Conservation (phyloP, 2,888 invertebrate species). For the Chouioia cunea region DNA sequence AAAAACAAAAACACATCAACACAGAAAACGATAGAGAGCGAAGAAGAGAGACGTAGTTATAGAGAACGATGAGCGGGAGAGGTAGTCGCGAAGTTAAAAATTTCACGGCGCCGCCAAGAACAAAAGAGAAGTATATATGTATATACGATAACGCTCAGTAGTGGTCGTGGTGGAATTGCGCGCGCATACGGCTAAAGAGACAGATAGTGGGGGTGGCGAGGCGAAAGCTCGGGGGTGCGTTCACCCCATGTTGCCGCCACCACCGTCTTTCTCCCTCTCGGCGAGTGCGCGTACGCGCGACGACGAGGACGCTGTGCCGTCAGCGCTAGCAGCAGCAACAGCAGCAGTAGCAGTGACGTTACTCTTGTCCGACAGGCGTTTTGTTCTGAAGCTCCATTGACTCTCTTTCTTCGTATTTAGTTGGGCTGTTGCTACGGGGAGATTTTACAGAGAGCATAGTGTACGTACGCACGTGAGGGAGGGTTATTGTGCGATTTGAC, state of each 20-base stretch:
- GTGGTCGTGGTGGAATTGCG: not conserved
- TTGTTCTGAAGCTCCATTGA: too few relatives aligned
- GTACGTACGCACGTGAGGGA: not conserved
- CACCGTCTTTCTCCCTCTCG: constrained; percentile 4
- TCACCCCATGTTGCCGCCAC: constrained; percentile 14
- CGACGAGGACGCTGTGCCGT: constrained; percentile 23
- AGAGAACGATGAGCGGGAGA: not conserved
- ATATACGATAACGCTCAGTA: too few relatives aligned
- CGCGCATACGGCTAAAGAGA: not conserved
- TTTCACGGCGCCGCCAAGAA: too few relatives aligned
- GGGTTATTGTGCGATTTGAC: not conserved
- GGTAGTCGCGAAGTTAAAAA: not conserved
- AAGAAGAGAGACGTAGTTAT: not conserved
- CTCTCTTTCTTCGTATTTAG: too few relatives aligned
- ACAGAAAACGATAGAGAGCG: not conserved
- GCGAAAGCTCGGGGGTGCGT: constrained; percentile 15
- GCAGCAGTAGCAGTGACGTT: not conserved
- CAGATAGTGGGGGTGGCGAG: not conserved
- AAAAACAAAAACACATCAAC: not conserved
- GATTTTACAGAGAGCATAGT: too few relatives aligned
- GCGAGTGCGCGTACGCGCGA: constrained; percentile 39
- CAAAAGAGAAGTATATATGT: too few relatives aligned
- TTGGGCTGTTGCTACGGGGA: too few relatives aligned
- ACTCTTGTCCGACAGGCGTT: constrained; percentile 6
- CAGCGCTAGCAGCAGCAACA: too few relatives aligned